Percentiles rank a stretch among this genome's conserved stretches.
phyloP scores from a whole-genome alignment of 1,140 invertebrate genomes.

The Caenorhabditis remanei region DNA sequence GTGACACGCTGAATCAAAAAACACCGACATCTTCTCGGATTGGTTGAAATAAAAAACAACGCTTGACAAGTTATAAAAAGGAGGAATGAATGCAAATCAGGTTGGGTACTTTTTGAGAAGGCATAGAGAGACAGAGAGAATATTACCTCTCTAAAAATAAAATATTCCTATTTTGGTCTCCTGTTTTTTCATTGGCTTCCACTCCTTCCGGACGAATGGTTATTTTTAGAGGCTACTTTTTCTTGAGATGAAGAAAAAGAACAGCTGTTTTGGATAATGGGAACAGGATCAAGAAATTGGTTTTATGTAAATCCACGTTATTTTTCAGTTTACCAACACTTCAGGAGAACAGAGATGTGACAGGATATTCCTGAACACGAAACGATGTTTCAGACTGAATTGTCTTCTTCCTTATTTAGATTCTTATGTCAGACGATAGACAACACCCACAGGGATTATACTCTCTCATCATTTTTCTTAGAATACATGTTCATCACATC shows the following conservation, averaged over 20 bases:
- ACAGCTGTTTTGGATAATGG: neutral
- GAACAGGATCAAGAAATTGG: neutral
- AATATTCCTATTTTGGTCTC: neutral
- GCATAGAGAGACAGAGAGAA: neutral
- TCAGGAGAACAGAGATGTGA: no score
- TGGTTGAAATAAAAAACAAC: neutral
- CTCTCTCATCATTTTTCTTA: neutral
- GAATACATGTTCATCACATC: neutral
- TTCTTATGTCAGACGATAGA: neutral
- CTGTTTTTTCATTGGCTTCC: neutral
- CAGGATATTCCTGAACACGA: no score
- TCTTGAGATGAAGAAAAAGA: neutral
- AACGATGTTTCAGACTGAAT: no score
- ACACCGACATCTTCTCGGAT: neutral
- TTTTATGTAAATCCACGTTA: neutral
- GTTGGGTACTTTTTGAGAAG: neutral
- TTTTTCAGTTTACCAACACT: neutral
- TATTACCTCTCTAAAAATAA: neutral
- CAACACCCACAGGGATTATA: conserved; percentile 4
- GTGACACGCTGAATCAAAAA: neutral
- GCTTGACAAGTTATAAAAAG: neutral
- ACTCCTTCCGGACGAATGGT: neutral
- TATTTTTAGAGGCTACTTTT: neutral
- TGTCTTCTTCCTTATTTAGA: neutral
- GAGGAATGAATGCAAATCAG: conserved; percentile 16